Evolutionary conservation across 1,140 invertebrate genomes (phyloP), one percentile per base, ranked within the genome.

Genomic region (Megalopta genalis): DNA sequence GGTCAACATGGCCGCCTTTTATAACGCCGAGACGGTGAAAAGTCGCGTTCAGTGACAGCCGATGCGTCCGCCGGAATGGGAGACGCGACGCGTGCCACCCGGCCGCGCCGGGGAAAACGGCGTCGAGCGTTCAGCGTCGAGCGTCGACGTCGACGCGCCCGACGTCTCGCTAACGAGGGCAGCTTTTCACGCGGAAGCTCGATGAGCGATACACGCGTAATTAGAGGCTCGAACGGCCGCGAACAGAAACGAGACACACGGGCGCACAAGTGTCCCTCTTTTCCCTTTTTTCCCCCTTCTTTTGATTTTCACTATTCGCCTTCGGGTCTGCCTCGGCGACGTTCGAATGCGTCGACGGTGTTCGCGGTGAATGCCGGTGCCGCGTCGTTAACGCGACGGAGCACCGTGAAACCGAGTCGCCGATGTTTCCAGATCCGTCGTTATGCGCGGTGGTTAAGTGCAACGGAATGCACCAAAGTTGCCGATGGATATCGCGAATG

Each of bases 1-100:
- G 84, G 87, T 89, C 88, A 89, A 85, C 82, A 81, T 84, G 83
- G 84, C 82, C 77, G 80, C 66, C 80, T 85, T 82, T 75, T 84
- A 79, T 60, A 75, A 52, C 25, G n/a, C 60, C 63, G 49, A 68
- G 71, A 70, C 71, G 62, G 57, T 76, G 68, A 67, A 69, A 67
- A 84, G 62, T 80, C 54, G 77, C 65, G 60, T 66, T 65, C 59
- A 66, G 75, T 82, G 76, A 75, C 64, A 79, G 76, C 66, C 62
- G 81, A 83, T 71, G 80, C 25, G 59, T 80, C 60, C 60, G 54
- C 27, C 57, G 70, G n/a, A 75, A 57, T 25, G 63, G 42, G 39
- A n/a, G 63, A 64, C 23, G 23, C 32, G 32, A 12, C 37, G 21
- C 63, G 42, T 12, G 14, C 10, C 10, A 10, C 14, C 37, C 62